These are phyloP conservation scores for Apteryx mantelli DNA, from an alignment of 2,113 vertebrate genomes.

Conservation along the genomic window DNA sequence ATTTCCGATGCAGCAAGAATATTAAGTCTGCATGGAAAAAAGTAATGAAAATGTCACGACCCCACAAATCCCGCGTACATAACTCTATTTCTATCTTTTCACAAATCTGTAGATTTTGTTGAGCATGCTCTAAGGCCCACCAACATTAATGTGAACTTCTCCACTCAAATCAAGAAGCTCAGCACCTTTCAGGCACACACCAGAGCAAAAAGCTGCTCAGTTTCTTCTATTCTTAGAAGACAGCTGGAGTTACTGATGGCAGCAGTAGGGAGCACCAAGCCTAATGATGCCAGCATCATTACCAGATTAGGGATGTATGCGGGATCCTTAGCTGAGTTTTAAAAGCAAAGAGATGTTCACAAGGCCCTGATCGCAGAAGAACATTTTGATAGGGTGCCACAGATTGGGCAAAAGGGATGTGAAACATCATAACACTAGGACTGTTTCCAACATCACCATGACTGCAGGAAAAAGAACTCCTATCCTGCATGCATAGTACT, in stretches of 20 bases:
- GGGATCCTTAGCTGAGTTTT: background rate
- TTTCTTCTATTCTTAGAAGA: background rate
- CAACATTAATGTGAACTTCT: background rate
- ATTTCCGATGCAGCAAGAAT: background rate
- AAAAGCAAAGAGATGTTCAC: background rate
- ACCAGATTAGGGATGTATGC: background rate
- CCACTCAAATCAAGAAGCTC: background rate
- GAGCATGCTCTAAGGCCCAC: background rate
- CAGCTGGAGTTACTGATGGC: background rate
- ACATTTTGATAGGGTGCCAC: background rate
- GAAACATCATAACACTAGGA: background rate
- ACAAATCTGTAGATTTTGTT: background rate
- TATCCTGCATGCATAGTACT: background rate
- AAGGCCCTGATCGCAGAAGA: background rate
- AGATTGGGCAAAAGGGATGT: background rate
- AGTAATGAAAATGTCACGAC: background rate
- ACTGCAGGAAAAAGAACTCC: background rate
- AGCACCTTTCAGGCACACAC: background rate
- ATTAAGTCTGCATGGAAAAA: background rate
- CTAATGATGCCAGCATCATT: fast-evolving
- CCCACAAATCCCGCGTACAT: background rate
- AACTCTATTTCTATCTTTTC: background rate
- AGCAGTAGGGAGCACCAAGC: background rate
- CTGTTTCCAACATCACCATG: background rate
- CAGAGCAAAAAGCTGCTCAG: background rate